These are phyloP conservation scores for Mastomys natalensis DNA, from an alignment of 2,113 vertebrate species.

Conservation along the genomic window DNA sequence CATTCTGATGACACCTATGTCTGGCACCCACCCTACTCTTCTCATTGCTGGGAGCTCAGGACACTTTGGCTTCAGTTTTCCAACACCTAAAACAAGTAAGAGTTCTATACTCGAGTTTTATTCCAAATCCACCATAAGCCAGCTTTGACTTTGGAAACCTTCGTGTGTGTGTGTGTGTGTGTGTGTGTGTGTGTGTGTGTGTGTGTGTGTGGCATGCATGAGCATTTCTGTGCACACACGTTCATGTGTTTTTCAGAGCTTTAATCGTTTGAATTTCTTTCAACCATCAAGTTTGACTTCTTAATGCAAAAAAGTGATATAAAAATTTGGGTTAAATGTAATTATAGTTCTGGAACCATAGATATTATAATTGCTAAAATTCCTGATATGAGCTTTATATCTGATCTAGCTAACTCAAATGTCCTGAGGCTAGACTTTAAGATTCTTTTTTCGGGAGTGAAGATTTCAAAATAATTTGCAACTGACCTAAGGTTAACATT, in stretches of 20 bases:
- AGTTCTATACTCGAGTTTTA: not conserved
- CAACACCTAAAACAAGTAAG: not conserved
- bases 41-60: not conserved
- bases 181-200: not conserved
- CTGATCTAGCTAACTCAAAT: constrained; percentile 32
- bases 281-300: constrained; percentile 29
- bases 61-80: not conserved
- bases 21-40: not conserved
- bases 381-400: constrained; percentile 36
- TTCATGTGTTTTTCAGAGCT: not conserved
- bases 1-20: not conserved
- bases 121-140: not conserved
- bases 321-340: constrained; percentile 43
- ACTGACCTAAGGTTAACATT: constrained; percentile 55
- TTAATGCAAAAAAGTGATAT: constrained; percentile 8
- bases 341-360: not conserved
- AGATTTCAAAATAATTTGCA: constrained; percentile 70
- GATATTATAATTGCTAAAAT: constrained; percentile 50
- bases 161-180: not conserved
- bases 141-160: too few relatives aligned
- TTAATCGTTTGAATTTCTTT: not conserved
- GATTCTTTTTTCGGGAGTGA: constrained; percentile 30
- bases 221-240: too few relatives aligned
- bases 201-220: not conserved
- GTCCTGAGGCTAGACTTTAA: constrained; percentile 36